Conservation (phyloP, 2,113 vertebrate species). For the Takifugu bimaculatus region DNA sequence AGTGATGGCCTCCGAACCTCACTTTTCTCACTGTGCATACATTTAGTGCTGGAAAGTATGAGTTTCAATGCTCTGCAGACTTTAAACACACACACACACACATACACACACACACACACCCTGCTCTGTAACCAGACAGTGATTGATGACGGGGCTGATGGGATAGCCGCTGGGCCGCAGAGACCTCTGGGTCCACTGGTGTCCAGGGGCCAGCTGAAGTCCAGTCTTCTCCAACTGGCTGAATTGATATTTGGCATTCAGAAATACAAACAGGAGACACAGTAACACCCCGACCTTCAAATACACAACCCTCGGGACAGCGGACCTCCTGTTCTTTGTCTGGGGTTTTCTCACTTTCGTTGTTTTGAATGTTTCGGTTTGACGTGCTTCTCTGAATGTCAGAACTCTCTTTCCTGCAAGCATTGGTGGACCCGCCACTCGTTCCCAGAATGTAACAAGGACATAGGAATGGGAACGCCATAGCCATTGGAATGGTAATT, state of each 20-base stretch:
- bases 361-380: not conserved
- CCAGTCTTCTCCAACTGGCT: slow-evolving; percentile 20
- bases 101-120: not conserved
- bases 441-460: slow-evolving; percentile 73
- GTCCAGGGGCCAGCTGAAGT: slow-evolving; percentile 30
- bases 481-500: slow-evolving; percentile 80
- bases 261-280: not conserved
- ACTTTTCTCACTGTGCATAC: slow-evolving; percentile 1
- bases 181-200: slow-evolving; percentile 33
- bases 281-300: too few relatives aligned
- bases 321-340: slow-evolving; percentile 11
- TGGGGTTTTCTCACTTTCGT: slow-evolving; percentile 12
- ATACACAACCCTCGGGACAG: slow-evolving; percentile 2
- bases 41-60: slow-evolving; percentile 31
- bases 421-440: slow-evolving; percentile 64
- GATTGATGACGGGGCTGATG: slow-evolving; percentile 49
- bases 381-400: too few relatives aligned
- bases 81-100: slow-evolving; percentile 16
- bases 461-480: slow-evolving; percentile 75
- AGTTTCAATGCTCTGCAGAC: slow-evolving; percentile 31
- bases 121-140: slow-evolving; percentile 41
- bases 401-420: too few relatives aligned
- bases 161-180: slow-evolving; percentile 26
- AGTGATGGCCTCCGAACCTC: slow-evolving; percentile 4
- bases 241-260: not conserved